Percentiles rank a stretch among this genome's conserved stretches.
Conservation (phyloP, 23 tunicate species). For the Botrylloides violaceus region DNA sequence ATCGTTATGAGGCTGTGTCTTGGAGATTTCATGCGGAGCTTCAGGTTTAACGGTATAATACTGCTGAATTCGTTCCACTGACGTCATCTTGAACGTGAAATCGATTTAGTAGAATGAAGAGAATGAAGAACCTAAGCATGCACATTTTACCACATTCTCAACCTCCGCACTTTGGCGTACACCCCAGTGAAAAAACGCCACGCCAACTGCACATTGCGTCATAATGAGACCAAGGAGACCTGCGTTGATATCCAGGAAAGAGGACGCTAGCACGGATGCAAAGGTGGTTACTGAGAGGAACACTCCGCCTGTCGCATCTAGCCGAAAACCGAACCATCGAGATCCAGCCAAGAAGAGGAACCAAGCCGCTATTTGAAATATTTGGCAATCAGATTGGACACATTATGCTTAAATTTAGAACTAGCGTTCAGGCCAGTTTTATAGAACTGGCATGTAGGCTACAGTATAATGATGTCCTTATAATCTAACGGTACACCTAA, state of each 20-base stretch:
- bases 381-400: background rate
- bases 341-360: slow-evolving; percentile 37
- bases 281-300: slow-evolving; percentile 46
- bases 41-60: slow-evolving; percentile 47
- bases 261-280: slow-evolving; percentile 10
- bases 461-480: no score
- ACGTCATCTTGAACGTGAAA: slow-evolving; percentile 53
- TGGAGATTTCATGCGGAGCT: slow-evolving; percentile 14
- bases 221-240: slow-evolving; percentile 64
- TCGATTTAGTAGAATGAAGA: background rate
- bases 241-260: background rate
- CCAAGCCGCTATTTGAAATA: slow-evolving; percentile 62
- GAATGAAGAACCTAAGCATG: no score
- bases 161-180: slow-evolving; percentile 84
- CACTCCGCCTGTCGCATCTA: slow-evolving; percentile 42
- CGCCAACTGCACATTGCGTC: slow-evolving; percentile 33
- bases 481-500: no score
- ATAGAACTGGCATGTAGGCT: no score
- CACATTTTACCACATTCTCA: slow-evolving; percentile 61
- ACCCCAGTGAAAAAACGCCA: slow-evolving; percentile 83
- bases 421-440: no score
- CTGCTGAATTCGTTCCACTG: slow-evolving; percentile 82
- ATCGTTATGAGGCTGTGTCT: slow-evolving; percentile 9
- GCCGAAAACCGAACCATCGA: slow-evolving; percentile 79
- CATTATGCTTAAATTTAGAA: no score